A percentile compares a stretch with the other conserved stretches of the same genome.
These are phyloP conservation scores for Candoia aspera DNA, from an alignment of 2,113 vertebrate genomes.

Conservation along the genomic window DNA sequence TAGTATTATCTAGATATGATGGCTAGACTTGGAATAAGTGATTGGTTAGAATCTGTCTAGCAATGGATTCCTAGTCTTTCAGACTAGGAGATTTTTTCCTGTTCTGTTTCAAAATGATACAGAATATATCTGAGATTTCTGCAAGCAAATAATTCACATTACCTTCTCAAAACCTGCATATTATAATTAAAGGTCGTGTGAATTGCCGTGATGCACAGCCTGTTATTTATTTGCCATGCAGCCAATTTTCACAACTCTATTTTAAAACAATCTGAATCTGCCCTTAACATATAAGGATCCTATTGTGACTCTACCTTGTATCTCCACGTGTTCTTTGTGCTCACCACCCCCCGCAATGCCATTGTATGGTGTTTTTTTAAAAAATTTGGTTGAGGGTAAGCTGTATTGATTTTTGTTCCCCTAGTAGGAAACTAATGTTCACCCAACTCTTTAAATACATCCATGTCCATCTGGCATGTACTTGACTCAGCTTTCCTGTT, in stretches of 20 bases:
- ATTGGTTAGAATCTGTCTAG: too few species aligned
- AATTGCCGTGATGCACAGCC: not conserved
- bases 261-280: slow-evolving; percentile 31
- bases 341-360: not conserved
- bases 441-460: slow-evolving; percentile 54
- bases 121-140: too few species aligned
- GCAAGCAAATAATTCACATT: too few species aligned
- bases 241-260: slow-evolving; percentile 16
- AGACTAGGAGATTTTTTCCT: too few species aligned
- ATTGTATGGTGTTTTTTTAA: not conserved
- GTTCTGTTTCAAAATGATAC: too few species aligned
- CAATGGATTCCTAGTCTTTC: too few species aligned
- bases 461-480: slow-evolving; percentile 54
- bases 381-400: not conserved
- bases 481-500: slow-evolving; percentile 42
- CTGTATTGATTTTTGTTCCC: slow-evolving; percentile 13
- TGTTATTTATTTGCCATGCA: not conserved
- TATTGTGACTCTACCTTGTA: not conserved
- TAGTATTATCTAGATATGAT: too few species aligned
- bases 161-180: not conserved
- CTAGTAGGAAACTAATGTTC: slow-evolving; percentile 44
- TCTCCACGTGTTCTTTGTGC: not conserved
- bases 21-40: too few species aligned
- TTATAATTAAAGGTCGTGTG: not conserved
- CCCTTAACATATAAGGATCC: not conserved